Evolutionary conservation across 2,888 invertebrate genomes (phyloP), one percentile per base, ranked within the genome.

Genomic region (Noctuana brunneofusca): DNA sequence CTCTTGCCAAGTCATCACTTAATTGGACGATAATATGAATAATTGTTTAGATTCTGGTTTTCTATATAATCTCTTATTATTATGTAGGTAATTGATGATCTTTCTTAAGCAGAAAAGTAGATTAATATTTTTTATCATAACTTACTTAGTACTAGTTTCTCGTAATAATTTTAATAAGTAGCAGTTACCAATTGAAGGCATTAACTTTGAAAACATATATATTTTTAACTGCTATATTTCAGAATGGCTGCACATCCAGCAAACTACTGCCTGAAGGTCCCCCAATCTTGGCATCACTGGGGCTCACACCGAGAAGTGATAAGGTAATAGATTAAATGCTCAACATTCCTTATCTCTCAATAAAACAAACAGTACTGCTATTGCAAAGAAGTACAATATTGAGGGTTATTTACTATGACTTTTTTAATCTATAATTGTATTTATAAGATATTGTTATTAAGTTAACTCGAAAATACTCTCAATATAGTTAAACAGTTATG

Each of bases 221-320:
- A 14, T 9, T 22, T 20, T 14, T 32, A 14, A 22, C 24, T 55
- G 12, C 53, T 48, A 48, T 18, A 65, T 89, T 89, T 71, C 87
- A 91, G 91, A 81, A 79, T 79, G 79, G 75, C 14, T 76, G 70
- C 14, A 67, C 74, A 43, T 75, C 83, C 63, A 80, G 69, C 69
- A 91, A 89, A 76, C 57, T 87, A 20, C 92, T 89, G 68, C 87
- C 89, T 12, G 92, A 91, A 78, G 92, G 92, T 46, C 92, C 92
- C 48, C 92, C 92, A 52, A 92, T 92, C 71, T 81, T 92, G 84
- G 89, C 92, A 67, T 92, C 92, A 43, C 68, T 92, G 80, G 92
- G 92, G 58, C 89, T 92, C 70, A 92, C 92, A 72, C 92, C 92
- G 57, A 83, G 89, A 74, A 92, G 90, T 86, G 92, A 92, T 84